Evolutionary conservation across 92 coral and sea anemone genomes (phyloP).

Genomic region (Zoanthus solanderi): DNA sequence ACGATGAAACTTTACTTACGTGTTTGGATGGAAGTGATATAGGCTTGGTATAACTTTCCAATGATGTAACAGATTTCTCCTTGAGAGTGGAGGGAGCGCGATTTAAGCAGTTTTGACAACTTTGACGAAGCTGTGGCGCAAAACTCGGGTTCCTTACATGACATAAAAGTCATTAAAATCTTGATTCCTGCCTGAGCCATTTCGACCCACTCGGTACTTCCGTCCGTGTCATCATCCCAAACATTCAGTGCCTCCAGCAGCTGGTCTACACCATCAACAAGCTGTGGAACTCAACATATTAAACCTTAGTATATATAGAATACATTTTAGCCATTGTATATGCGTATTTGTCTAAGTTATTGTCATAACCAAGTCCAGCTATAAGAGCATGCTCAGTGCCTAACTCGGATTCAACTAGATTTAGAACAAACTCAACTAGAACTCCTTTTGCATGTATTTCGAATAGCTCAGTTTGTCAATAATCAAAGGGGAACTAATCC

Average conservation of each 20-base stretch:
- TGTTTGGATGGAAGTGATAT: slow-evolving; percentile 79
- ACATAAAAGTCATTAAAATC: slow-evolving; percentile 85
- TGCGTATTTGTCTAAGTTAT: too few species aligned
- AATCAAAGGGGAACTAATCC: too few species aligned
- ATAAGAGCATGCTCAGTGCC: too few species aligned
- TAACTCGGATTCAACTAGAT: too few species aligned
- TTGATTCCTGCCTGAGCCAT: slow-evolving; percentile 96
- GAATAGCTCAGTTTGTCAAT: too few species aligned
- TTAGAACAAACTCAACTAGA: too few species aligned
- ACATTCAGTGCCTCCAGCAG: slow-evolving; percentile 93
- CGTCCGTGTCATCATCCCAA: slow-evolving; percentile 86
- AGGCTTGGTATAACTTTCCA: slow-evolving; percentile 90
- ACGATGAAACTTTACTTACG: slow-evolving; percentile 49
- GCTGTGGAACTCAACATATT: slow-evolving; percentile 45
- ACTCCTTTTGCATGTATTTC: too few species aligned
- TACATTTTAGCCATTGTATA: too few species aligned
- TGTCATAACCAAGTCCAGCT: too few species aligned
- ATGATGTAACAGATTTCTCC: slow-evolving; percentile 90
- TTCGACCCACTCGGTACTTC: slow-evolving; percentile 88
- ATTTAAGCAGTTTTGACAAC: slow-evolving; percentile 85
- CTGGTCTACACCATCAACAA: slow-evolving; percentile 88
- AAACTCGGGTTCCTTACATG: slow-evolving; percentile 82
- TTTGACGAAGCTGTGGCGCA: slow-evolving; percentile 98
- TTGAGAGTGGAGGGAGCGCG: slow-evolving; percentile 83
- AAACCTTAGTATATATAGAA: too few species aligned